Percentiles rank a stretch among this genome's conserved stretches.
phyloP scores from a whole-genome alignment of 2,797 vertebrate genomes.

The Sitta carolinensis region DNA sequence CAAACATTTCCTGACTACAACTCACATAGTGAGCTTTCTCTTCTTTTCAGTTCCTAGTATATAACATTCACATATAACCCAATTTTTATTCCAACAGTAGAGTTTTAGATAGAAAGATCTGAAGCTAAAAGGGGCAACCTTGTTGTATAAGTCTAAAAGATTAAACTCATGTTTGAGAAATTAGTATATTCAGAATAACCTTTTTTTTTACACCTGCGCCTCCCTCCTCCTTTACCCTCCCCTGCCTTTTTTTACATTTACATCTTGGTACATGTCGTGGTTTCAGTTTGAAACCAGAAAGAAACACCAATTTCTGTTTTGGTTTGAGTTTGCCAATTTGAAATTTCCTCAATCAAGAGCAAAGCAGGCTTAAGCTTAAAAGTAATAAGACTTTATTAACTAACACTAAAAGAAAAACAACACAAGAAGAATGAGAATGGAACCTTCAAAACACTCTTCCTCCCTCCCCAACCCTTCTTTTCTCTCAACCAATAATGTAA shows the following conservation, averaged over 20 bases:
- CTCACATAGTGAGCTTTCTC: background rate
- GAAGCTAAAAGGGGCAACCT: background rate
- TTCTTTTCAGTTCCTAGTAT: background rate
- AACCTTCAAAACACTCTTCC: no score
- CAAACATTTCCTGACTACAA: background rate
- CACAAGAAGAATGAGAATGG: no score
- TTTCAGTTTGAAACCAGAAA: no score
- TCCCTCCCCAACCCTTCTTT: no score
- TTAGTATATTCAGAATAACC: background rate
- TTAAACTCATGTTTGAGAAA: background rate
- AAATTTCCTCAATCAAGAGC: no score
- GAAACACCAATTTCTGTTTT: no score
- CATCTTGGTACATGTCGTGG: background rate
- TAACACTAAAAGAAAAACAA: no score
- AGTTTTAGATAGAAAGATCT: background rate
- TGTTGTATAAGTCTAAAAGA: background rate
- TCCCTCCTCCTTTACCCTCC: background rate
- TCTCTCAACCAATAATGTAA: no score
- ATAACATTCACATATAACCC: rapidly evolving
- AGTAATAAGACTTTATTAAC: no score
- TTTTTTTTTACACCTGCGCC: background rate
- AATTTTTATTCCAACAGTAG: background rate
- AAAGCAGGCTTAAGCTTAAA: no score
- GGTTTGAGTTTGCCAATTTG: no score
- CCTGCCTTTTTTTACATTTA: background rate